Conservation (phyloP, 2,888 invertebrate genomes). For the Dynastes grantii region DNA sequence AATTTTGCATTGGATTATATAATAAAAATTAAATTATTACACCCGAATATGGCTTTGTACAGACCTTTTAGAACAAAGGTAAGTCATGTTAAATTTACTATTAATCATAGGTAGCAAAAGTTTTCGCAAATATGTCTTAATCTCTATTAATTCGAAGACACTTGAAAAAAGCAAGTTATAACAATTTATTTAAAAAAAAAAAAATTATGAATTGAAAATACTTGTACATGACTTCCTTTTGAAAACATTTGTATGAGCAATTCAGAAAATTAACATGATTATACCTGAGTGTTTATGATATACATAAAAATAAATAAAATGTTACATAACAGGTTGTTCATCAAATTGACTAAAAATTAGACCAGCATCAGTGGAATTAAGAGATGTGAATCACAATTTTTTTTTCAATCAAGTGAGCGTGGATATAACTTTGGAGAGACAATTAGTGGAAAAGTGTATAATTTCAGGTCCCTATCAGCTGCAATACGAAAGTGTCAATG, state of each 20-base stretch:
- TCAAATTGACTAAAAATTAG: slow-evolving; percentile 53
- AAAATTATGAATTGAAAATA: not conserved
- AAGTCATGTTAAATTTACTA: slow-evolving; percentile 18
- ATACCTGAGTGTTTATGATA: slow-evolving; percentile 55
- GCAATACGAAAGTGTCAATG: slow-evolving; percentile 45
- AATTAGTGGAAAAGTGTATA: slow-evolving; percentile 43
- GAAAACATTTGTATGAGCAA: slow-evolving; percentile 50
- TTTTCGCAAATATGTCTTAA: not conserved
- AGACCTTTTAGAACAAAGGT: not conserved
- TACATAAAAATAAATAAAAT: slow-evolving; percentile 45
- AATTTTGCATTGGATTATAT: no score
- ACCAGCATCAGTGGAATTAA: slow-evolving; percentile 52
- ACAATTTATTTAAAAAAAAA: not conserved
- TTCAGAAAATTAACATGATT: slow-evolving; percentile 48
- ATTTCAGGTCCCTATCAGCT: slow-evolving; percentile 50
- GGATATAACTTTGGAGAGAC: slow-evolving; percentile 44
- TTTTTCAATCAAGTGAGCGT: slow-evolving; percentile 39
- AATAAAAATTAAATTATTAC: no score
- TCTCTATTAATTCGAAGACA: not conserved
- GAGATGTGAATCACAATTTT: slow-evolving; percentile 45
- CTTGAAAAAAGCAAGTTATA: not conserved
- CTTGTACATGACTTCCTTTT: slow-evolving; percentile 20
- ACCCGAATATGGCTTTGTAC: slow-evolving; percentile 3
- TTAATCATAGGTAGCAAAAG: not conserved
- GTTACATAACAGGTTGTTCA: slow-evolving; percentile 35